Conservation (phyloP, 2,888 invertebrate species). For the Mythimna vitellina region DNA sequence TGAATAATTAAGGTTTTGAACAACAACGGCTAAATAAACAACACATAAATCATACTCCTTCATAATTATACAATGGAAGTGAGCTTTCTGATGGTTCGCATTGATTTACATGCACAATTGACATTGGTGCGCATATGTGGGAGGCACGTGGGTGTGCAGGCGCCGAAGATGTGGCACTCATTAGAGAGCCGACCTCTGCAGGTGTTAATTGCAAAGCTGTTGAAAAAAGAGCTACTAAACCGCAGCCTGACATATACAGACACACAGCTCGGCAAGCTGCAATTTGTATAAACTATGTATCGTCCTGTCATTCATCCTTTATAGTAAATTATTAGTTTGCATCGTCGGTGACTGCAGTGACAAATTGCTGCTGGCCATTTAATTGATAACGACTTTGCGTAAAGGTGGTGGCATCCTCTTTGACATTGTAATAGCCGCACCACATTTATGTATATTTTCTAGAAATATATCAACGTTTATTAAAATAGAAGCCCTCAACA, state of each 20-base stretch:
- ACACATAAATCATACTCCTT: constrained; percentile 80
- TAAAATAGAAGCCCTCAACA: background rate
- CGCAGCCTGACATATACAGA: constrained; percentile 38
- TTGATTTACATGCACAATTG: constrained; percentile 75
- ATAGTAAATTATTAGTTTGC: constrained; percentile 42
- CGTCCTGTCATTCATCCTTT: constrained; percentile 47
- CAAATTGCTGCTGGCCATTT: constrained; percentile 40
- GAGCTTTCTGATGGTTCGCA: constrained; percentile 61
- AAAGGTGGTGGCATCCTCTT: constrained; percentile 24
- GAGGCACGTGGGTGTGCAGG: constrained; percentile 76
- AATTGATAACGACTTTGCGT: constrained; percentile 42
- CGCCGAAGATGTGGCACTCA: constrained; percentile 67
- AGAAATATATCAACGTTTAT: constrained; percentile 1
- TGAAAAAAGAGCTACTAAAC: constrained; percentile 49
- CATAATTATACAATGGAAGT: constrained; percentile 75
- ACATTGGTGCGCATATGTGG: constrained; percentile 64
- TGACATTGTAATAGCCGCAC: constrained; percentile 8
- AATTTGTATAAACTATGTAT: constrained; percentile 41
- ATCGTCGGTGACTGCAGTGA: constrained; percentile 26
- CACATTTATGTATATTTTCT: constrained; percentile 19
- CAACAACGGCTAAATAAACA: constrained; percentile 73
- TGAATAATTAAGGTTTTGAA: constrained; percentile 51
- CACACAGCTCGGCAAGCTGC: constrained; percentile 36
- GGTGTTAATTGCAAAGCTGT: constrained; percentile 77
- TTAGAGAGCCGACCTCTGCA: constrained; percentile 73